Base-by-base conservation (phyloP, 2,797 vertebrate species). In the Rallus crepitans region DNA sequence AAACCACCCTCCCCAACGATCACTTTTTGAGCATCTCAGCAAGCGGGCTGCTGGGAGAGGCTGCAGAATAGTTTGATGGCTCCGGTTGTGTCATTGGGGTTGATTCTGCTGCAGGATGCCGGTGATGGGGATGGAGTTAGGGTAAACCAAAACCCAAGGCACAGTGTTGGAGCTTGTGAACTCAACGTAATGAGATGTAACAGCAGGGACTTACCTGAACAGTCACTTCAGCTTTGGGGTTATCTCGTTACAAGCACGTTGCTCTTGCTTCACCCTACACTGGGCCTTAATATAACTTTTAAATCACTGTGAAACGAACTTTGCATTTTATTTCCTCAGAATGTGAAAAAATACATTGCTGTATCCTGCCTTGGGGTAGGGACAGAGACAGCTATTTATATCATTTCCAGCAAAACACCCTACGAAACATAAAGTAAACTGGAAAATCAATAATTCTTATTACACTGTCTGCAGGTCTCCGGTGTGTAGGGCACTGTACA, bases 281-380 rank as follows among this genome's bases (percentile, higher is more conserved):
- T 11, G 50, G 11, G 70, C 87, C 95, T 95, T 95, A 97, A 96
- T 94, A 94, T 96, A 96, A 97, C 97, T 95, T 97, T 79, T 82
- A 95, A 94, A 81, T 89, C 60, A n/a, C 7, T 25, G 77, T 2
- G 1, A 87, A 94, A 60, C 48, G 76, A 88, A 89, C 89, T 96
- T 96, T 83, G 87, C 60, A 24, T 91, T 96, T 94, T 70, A 87
- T 87, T 95, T 87, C 89, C 80, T 64, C 0, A 1, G 56, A 64
- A 37, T 8, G 9, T 30, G 82, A 76, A 93, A 91, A 95, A 93
- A 48, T n/a, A 10, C 80, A 9, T 47, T 10, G 52, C 82, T 80
- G 52, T 17, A 19, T 25, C 3, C 0, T 45, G 75, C 45, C 63
- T 88, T 91, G 88, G 78, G 90, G 92, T 42, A 52, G 71, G 78